Conservation (phyloP, 1,140 invertebrate genomes). For the Caenorhabditis brenneri region DNA sequence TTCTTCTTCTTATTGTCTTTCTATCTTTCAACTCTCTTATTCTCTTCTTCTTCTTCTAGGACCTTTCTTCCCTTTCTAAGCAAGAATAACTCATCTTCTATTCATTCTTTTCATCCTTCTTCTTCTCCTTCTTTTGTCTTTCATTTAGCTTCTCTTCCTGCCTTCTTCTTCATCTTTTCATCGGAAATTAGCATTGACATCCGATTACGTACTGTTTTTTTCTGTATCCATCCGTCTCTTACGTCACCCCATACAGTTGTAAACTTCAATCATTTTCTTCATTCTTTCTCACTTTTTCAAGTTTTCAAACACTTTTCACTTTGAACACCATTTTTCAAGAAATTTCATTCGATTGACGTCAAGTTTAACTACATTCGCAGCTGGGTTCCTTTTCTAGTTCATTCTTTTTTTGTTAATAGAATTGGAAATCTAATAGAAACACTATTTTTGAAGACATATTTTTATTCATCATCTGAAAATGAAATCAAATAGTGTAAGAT, state of each 20-base stretch:
- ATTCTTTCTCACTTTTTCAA: background rate
- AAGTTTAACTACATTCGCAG: background rate
- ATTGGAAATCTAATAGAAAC: no score
- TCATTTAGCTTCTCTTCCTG: background rate
- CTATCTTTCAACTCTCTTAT: background rate
- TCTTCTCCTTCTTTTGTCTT: background rate
- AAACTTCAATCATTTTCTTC: background rate
- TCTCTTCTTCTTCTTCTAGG: background rate
- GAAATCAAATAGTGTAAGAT: no score
- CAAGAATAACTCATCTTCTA: constrained; percentile 41
- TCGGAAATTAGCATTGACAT: background rate
- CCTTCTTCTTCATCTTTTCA: background rate
- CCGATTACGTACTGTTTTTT: constrained; percentile 12
- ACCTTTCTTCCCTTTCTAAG: background rate
- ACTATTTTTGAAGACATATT: no score
- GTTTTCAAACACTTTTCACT: background rate
- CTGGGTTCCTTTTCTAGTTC: background rate
- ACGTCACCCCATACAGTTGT: background rate
- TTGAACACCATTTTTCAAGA: background rate
- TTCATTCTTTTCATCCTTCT: background rate
- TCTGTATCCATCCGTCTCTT: constrained; percentile 17
- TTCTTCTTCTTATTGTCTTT: background rate
- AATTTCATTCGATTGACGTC: background rate
- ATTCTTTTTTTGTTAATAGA: no score
- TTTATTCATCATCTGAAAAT: no score